These are phyloP conservation scores for Hetaerina americana DNA, from an alignment of 1,140 invertebrate genomes.

Conservation along the genomic window DNA sequence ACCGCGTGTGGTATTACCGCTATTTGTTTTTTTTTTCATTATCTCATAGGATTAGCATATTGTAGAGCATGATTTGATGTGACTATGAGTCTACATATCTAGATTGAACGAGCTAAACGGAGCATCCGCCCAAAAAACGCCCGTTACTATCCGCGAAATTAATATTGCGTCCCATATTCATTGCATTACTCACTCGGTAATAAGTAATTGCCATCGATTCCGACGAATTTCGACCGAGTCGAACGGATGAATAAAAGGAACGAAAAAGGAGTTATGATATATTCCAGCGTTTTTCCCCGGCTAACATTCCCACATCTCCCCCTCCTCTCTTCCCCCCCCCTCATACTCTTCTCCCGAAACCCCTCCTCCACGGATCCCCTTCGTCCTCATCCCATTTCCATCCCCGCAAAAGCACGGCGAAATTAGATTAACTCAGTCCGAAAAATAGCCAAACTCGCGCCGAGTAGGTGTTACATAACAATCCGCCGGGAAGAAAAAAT, in stretches of 20 bases:
- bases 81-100: no score
- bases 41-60: no score
- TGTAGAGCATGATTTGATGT: no score
- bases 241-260: background rate
- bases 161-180: no score
- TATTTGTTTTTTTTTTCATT: no score
- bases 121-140: no score
- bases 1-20: no score
- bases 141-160: no score
- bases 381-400: no score
- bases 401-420: background rate
- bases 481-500: background rate
- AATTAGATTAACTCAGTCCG: background rate
- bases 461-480: background rate
- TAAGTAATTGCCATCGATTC: background rate
- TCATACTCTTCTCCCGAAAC: background rate
- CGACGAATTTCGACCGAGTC: background rate
- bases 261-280: background rate
- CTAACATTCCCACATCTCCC: background rate
- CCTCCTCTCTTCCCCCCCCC: no score
- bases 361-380: background rate
- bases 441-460: background rate
- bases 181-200: no score
- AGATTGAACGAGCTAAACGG: no score
- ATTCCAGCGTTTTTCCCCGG: background rate